Conservation (phyloP, 2,797 vertebrate species). For the Lepus townsendii region DNA sequence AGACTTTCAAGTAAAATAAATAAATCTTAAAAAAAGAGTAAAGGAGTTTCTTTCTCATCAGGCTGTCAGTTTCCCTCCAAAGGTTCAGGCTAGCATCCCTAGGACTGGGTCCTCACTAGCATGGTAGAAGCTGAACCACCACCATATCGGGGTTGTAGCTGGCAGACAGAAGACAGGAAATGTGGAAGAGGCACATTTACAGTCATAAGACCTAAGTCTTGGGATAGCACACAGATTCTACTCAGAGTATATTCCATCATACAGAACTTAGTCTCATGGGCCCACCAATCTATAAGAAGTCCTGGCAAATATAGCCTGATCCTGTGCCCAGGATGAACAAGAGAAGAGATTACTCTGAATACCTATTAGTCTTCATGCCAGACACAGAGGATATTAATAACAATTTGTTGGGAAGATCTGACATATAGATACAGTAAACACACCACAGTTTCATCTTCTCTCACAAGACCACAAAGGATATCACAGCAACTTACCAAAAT, state of each 20-base stretch:
- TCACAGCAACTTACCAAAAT: neutral
- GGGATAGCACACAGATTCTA: neutral
- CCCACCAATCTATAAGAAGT: neutral
- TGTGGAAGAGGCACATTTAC: neutral
- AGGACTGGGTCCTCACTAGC: neutral
- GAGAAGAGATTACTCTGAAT: neutral
- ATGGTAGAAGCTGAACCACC: neutral
- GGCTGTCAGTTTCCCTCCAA: neutral
- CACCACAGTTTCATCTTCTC: neutral
- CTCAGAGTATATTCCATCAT: neutral
- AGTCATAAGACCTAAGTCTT: neutral
- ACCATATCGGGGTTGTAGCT: neutral
- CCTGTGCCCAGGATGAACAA: neutral
- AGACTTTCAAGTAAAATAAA: too few species aligned
- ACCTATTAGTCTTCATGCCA: neutral
- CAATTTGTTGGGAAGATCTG: neutral
- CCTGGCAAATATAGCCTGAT: neutral
- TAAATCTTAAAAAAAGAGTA: neutral
- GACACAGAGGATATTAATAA: neutral
- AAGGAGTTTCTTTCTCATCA: neutral
- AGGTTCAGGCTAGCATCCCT: neutral
- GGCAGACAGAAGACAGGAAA: neutral
- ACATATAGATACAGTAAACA: neutral
- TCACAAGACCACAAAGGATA: constrained; percentile 19
- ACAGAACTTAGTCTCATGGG: neutral